These are phyloP conservation scores for Nycteola revayana DNA, from an alignment of 2,888 invertebrate species.

Conservation along the genomic window DNA sequence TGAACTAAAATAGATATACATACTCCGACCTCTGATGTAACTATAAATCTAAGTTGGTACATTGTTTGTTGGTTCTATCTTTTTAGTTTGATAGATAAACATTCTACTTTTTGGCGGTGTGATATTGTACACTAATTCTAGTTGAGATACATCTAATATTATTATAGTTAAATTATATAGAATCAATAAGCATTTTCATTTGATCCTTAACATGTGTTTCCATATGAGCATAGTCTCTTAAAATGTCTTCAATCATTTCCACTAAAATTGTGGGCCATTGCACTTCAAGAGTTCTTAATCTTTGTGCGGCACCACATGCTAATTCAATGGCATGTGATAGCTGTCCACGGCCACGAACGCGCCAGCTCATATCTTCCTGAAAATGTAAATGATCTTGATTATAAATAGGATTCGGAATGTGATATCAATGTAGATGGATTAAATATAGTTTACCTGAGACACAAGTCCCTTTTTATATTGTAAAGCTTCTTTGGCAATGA, in stretches of 20 bases:
- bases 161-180: slow-evolving; percentile 36
- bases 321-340: slow-evolving; percentile 86
- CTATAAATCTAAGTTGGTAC: no score
- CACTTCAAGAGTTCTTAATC: slow-evolving; percentile 87
- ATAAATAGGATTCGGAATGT: no score
- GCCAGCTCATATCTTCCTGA: slow-evolving; percentile 87
- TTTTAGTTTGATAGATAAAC: no score
- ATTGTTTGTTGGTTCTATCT: no score
- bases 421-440: no score
- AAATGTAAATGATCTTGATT: no score
- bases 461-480: slow-evolving; percentile 87
- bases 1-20: no score
- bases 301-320: slow-evolving; percentile 89
- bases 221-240: slow-evolving; percentile 91
- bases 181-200: slow-evolving; percentile 78
- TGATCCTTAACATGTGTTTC: slow-evolving; percentile 89
- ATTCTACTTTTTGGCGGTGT: slow-evolving; percentile 24
- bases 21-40: no score
- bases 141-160: slow-evolving; percentile 6
- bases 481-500: slow-evolving; percentile 93
- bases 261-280: slow-evolving; percentile 90
- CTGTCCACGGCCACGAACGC: slow-evolving; percentile 88
- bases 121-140: slow-evolving; percentile 27
- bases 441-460: slow-evolving; percentile 56
- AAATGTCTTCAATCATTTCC: slow-evolving; percentile 89